phyloP scores from a whole-genome alignment of 2,888 invertebrate genomes.

The Colletes collaris region DNA sequence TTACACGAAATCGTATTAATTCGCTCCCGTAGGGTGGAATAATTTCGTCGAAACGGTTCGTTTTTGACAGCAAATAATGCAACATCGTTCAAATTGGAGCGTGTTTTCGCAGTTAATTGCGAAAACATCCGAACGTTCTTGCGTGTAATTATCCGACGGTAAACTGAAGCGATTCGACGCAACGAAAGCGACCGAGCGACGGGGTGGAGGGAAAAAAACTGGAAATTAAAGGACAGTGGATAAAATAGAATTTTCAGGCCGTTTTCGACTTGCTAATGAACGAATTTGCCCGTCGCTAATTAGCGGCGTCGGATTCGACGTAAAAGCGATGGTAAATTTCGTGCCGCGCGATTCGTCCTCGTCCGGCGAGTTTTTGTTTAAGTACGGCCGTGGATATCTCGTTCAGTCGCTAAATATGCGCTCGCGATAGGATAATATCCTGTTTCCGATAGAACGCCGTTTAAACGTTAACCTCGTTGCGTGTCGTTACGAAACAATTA shows the following conservation, averaged over 20 bases:
- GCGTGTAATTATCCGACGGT: conserved; percentile 29
- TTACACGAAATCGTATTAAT: conserved; percentile 8
- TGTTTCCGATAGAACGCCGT: conserved; percentile 33
- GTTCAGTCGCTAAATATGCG: background rate
- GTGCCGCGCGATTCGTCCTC: conserved; percentile 1
- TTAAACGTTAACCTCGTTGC: conserved; percentile 42
- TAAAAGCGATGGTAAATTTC: conserved; percentile 13
- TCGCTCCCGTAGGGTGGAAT: conserved; percentile 4
- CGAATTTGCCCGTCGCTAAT: conserved; percentile 33
- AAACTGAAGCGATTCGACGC: background rate
- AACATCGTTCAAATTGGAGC: conserved; percentile 9
- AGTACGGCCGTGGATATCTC: background rate
- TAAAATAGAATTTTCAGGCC: conserved; percentile 16
- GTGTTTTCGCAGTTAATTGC: conserved; percentile 26
- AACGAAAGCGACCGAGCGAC: background rate
- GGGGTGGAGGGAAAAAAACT: background rate
- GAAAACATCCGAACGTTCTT: conserved; percentile 10
- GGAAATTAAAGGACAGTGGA: conserved; percentile 1
- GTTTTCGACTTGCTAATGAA: conserved; percentile 32
- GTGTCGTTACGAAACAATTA: conserved; percentile 61
- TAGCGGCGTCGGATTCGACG: conserved; percentile 13
- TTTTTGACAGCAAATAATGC: background rate
- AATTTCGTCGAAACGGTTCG: conserved; percentile 17
- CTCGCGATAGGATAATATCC: conserved; percentile 22
- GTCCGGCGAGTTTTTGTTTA: background rate